phyloP scores from a whole-genome alignment of 2,888 invertebrate genomes.

The Portevinia maculata region DNA sequence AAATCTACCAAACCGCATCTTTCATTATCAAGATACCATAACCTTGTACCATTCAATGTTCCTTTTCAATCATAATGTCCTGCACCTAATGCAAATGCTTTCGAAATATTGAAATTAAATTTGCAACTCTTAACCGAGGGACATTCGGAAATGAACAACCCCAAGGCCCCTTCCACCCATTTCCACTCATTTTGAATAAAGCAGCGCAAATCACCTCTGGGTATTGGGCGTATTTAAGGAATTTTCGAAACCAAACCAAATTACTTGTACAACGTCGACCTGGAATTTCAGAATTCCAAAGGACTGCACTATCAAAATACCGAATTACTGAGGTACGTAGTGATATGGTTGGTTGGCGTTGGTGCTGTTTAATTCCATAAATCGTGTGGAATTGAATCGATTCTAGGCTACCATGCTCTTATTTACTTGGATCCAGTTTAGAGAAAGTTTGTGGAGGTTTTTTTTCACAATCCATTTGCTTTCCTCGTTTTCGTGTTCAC shows the following conservation, averaged over 20 bases:
- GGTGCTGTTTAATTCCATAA: constrained; percentile 54
- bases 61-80: background rate
- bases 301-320: constrained; percentile 19
- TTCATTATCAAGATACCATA: background rate
- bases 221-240: constrained; percentile 57
- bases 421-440: too few relatives aligned
- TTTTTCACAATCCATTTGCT: constrained; percentile 1
- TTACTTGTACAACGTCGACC: constrained; percentile 13
- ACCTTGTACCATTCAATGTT: background rate
- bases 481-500: constrained; percentile 39
- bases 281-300: constrained; percentile 10
- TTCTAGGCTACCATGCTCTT: constrained; percentile 47
- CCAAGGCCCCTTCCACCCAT: background rate
- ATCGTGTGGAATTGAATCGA: constrained; percentile 68
- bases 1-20: background rate
- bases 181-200: constrained; percentile 32
- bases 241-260: constrained; percentile 35
- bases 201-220: constrained; percentile 67
- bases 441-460: constrained; percentile 2
- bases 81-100: constrained; percentile 24
- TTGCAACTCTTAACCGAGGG: constrained; percentile 44
- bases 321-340: constrained; percentile 14
- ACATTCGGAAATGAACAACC: constrained; percentile 6
- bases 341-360: constrained; percentile 34
- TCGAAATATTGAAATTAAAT: constrained; percentile 68